These are phyloP conservation scores for Hoplodrina ambigua DNA, from an alignment of 2,888 invertebrate species.

Conservation along the genomic window DNA sequence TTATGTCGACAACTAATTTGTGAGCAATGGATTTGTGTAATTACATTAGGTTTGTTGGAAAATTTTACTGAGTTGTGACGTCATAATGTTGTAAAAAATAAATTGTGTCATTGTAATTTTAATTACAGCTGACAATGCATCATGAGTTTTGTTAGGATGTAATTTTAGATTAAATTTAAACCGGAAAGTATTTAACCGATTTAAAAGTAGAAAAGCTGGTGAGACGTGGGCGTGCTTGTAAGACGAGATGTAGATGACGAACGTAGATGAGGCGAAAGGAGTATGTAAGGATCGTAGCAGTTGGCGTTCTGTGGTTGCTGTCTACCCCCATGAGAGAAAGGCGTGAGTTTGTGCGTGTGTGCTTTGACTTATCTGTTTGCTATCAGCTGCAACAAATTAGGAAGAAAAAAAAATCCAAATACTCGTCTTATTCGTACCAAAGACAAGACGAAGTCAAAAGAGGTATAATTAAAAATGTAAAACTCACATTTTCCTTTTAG, in stretches of 20 bases:
- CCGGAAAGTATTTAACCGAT: background rate
- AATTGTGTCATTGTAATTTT: constrained; percentile 31
- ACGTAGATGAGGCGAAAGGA: too few species aligned
- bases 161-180: background rate
- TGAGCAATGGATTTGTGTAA: constrained; percentile 55
- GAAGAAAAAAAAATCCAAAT: background rate
- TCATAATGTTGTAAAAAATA: constrained; percentile 31
- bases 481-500: constrained; percentile 32
- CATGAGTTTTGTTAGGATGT: background rate
- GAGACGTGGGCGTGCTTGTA: too few species aligned
- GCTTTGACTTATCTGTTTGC: too few species aligned
- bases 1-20: constrained; percentile 65
- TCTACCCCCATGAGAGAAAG: too few species aligned
- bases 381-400: too few species aligned
- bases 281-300: too few species aligned
- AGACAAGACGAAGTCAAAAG: background rate
- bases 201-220: too few species aligned
- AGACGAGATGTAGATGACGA: too few species aligned
- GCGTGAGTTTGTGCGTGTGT: too few species aligned
- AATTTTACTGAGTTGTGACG: constrained; percentile 31
- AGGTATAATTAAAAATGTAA: constrained; percentile 34
- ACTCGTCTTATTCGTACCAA: too few species aligned
- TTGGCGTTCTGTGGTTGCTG: too few species aligned
- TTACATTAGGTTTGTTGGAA: constrained; percentile 42
- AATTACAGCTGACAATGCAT: constrained; percentile 25